Percentiles rank a stretch among this genome's conserved stretches.
Conservation (phyloP, 2,797 vertebrate genomes). For the Petrocephalus schoutedeni region DNA sequence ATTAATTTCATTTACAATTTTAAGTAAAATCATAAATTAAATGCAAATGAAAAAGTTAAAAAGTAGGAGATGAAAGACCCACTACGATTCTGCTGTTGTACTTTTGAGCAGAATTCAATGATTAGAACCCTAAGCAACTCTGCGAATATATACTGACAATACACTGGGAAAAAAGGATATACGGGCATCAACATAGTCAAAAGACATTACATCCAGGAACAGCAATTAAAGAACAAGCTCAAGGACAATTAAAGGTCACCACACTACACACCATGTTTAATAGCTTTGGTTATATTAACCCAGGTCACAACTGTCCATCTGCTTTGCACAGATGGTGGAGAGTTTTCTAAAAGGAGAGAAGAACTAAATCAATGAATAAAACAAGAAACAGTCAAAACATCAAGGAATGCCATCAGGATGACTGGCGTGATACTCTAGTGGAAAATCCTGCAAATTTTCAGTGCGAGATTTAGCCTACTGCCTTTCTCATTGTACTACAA, state of each 20-base stretch:
- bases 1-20: neutral
- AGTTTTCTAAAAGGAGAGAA: neutral
- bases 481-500: neutral
- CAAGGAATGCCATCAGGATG: neutral
- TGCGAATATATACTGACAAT: neutral
- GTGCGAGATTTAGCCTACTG: neutral
- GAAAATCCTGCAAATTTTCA: neutral
- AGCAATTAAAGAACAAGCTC: neutral
- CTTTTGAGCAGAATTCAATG: neutral
- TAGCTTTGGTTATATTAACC: neutral
- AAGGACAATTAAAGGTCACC: slow-evolving; percentile 13
- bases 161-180: neutral
- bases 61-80: neutral
- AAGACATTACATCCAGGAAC: neutral
- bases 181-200: neutral
- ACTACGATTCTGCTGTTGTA: neutral
- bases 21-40: neutral
- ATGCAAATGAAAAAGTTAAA: neutral
- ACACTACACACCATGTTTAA: neutral
- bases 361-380: neutral
- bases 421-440: neutral
- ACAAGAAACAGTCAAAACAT: neutral
- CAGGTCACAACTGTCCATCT: neutral
- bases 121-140: neutral
- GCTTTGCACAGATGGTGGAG: neutral